phyloP scores from a whole-genome alignment of 2,888 invertebrate species.

The Thecocarcelia acutangulata region DNA sequence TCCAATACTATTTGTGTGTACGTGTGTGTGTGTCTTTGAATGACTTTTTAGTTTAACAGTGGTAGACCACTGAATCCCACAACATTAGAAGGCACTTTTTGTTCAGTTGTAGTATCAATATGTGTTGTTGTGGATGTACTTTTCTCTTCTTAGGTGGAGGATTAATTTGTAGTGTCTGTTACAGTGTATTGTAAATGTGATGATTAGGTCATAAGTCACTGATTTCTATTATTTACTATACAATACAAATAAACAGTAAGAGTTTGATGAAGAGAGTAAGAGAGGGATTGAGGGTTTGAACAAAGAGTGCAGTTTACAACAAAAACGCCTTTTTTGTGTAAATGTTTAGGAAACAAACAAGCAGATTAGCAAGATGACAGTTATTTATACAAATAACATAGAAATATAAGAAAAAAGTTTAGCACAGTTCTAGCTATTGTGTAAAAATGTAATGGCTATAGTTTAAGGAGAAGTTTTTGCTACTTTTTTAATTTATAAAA shows the following conservation, averaged over 20 bases:
- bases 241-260: constrained; percentile 17
- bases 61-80: constrained; percentile 55
- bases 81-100: constrained; percentile 26
- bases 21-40: constrained; percentile 46
- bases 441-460: no score
- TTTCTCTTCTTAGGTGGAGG: neutral
- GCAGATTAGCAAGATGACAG: neutral
- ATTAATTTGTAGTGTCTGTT: constrained; percentile 48
- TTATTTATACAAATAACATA: constrained; percentile 18
- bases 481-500: no score
- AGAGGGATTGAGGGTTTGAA: neutral
- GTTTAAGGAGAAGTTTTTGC: no score
- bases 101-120: neutral
- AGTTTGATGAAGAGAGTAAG: neutral
- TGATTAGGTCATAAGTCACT: constrained; percentile 67
- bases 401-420: neutral
- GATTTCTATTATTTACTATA: constrained; percentile 63
- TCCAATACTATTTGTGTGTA: constrained; percentile 8
- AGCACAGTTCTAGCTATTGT: no score
- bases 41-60: constrained; percentile 59
- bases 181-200: constrained; percentile 39
- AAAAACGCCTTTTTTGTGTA: constrained; percentile 56
- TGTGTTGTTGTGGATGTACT: constrained; percentile 14
- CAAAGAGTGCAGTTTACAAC: constrained; percentile 4
- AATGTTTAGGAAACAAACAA: constrained; percentile 8